phyloP scores from a whole-genome alignment of 92 coral and sea anemone species.

The Metridium senile region DNA sequence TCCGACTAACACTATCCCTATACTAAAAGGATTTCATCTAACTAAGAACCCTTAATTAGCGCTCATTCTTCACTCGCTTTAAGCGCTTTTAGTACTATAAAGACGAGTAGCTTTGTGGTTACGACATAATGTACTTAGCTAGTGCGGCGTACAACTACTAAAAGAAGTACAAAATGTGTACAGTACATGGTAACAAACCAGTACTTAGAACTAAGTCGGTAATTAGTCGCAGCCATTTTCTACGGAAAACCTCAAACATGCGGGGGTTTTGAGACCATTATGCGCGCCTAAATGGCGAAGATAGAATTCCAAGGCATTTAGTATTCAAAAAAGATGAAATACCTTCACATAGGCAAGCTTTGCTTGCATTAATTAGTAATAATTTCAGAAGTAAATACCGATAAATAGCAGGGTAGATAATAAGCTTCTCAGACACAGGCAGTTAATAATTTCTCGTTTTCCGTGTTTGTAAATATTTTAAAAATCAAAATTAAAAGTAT shows the following conservation, averaged over 20 bases:
- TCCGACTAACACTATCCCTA: neutral
- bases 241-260: constrained; percentile 28
- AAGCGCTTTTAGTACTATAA: constrained; percentile 32
- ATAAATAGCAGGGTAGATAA: constrained; percentile 17
- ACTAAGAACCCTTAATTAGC: constrained; percentile 25
- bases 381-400: constrained; percentile 15
- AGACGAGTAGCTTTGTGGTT: constrained; percentile 16
- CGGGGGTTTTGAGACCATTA: constrained; percentile 15
- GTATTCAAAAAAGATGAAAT: constrained; percentile 12
- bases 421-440: neutral
- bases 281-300: neutral
- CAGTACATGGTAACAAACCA: constrained; percentile 1
- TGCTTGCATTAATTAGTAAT: neutral
- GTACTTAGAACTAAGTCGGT: constrained; percentile 22
- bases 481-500: neutral
- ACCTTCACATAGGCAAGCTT: constrained; percentile 11
- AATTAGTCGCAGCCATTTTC: constrained; percentile 22
- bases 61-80: constrained; percentile 30
- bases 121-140: constrained; percentile 23
- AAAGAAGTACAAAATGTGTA: constrained; percentile 21
- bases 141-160: constrained; percentile 13
- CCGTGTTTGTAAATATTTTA: constrained; percentile 15
- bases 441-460: neutral
- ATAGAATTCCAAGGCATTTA: constrained; percentile 1
- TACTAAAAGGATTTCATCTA: constrained; percentile 33